Conservation (phyloP, 2,113 vertebrate genomes). For the Pardalotus punctatus region DNA sequence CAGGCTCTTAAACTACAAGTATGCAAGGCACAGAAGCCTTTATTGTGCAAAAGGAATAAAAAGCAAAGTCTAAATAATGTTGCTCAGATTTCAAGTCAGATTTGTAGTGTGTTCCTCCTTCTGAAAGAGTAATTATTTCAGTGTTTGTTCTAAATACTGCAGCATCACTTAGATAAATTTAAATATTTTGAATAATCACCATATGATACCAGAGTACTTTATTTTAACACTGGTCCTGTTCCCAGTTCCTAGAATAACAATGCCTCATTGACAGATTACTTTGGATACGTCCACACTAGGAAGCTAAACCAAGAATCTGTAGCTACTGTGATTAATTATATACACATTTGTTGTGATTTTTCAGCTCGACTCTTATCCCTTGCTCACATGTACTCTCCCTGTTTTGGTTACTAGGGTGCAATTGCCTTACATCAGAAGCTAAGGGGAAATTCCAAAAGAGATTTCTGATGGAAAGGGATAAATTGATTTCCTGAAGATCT, state of each 20-base stretch:
- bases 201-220: not conserved
- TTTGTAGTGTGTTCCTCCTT: not conserved
- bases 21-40: not conserved
- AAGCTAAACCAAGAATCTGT: not conserved
- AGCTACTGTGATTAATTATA: not conserved
- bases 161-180: not conserved
- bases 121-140: not conserved
- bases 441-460: not conserved
- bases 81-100: not conserved
- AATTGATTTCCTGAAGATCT: not conserved
- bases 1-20: not conserved
- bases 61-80: not conserved
- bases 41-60: not conserved
- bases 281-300: not conserved
- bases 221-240: not conserved
- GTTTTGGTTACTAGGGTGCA: not conserved
- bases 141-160: not conserved
- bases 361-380: not conserved
- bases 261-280: not conserved
- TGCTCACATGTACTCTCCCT: accelerated
- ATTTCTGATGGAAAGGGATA: not conserved
- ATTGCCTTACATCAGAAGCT: not conserved
- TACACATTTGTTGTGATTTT: not conserved
- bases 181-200: slow-evolving; percentile 14
- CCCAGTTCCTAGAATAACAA: not conserved